Percentiles rank a stretch among this genome's conserved stretches.
These are phyloP conservation scores for Xenopus petersii DNA, from an alignment of 2,797 vertebrate species.

Conservation along the genomic window DNA sequence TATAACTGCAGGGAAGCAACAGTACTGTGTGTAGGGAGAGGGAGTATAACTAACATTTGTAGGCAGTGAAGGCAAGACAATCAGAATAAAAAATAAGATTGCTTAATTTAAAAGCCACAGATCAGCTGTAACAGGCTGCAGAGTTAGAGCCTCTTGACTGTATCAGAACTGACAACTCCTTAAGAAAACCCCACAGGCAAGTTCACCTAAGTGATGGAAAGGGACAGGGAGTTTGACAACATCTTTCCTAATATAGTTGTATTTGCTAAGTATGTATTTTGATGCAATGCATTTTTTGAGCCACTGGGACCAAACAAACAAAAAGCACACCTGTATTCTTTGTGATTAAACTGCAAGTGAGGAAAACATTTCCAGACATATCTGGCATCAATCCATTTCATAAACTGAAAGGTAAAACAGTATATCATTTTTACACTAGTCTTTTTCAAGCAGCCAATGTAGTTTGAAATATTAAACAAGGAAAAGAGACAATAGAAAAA, in stretches of 20 bases:
- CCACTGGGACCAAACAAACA: neutral
- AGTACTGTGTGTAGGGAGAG: too few species aligned
- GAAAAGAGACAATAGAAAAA: too few species aligned
- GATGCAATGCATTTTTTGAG: slow-evolving; percentile 6
- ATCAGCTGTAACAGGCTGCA: slow-evolving; percentile 16
- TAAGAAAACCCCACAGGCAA: slow-evolving; percentile 26
- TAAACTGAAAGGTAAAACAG: too few species aligned
- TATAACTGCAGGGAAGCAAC: too few species aligned
- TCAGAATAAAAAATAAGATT: slow-evolving; percentile 14
- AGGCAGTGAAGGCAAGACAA: slow-evolving; percentile 5
- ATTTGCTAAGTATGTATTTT: neutral
- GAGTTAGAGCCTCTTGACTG: slow-evolving; percentile 18
- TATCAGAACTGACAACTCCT: slow-evolving; percentile 27
- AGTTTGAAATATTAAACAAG: too few species aligned
- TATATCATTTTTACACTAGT: too few species aligned
- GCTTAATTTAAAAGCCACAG: slow-evolving; percentile 1
- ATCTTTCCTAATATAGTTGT: slow-evolving; percentile 23
- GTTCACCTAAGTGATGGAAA: slow-evolving; percentile 20
- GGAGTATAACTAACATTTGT: neutral
- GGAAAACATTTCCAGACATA: too few species aligned
- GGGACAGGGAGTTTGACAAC: slow-evolving; percentile 28
- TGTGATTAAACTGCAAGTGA: neutral
- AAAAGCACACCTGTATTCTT: slow-evolving; percentile 11
- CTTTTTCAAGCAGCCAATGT: too few species aligned
- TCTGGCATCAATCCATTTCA: too few species aligned